Conservation (phyloP, 2,888 invertebrate species). For the Synergus laeviventris region DNA sequence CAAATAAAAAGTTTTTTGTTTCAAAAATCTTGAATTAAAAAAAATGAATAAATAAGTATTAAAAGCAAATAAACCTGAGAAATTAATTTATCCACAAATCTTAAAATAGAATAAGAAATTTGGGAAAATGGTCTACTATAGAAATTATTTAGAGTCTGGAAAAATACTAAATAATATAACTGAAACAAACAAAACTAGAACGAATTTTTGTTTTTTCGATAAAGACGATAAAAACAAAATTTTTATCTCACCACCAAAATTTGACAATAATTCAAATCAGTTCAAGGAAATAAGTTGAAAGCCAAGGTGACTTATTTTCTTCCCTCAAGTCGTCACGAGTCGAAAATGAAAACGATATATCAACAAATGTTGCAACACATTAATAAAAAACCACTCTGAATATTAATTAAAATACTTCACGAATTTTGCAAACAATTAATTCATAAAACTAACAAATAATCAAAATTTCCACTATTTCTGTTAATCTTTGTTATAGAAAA, state of each 20-base stretch:
- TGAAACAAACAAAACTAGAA: neutral
- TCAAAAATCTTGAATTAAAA: neutral
- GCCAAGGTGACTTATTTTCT: slow-evolving; percentile 38
- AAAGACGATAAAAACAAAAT: neutral
- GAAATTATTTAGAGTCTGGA: too few species aligned
- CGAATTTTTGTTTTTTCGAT: neutral
- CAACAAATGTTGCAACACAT: neutral
- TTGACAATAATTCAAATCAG: neutral
- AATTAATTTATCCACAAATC: neutral
- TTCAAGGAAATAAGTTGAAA: slow-evolving; percentile 29
- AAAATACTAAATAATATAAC: too few species aligned
- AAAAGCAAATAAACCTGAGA: neutral
- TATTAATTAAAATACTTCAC: neutral
- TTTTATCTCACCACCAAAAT: neutral
- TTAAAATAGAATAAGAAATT: neutral
- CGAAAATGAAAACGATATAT: slow-evolving; percentile 12
- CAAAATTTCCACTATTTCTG: neutral
- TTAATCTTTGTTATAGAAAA: neutral
- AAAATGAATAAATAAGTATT: too few species aligned
- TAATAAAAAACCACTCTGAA: neutral
- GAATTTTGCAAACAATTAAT: neutral
- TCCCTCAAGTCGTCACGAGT: neutral
- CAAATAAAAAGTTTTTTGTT: too few species aligned
- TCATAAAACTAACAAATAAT: neutral
- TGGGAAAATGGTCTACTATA: neutral